Evolutionary conservation across 2,888 invertebrate genomes (phyloP).

Genomic region (Bombylius major): DNA sequence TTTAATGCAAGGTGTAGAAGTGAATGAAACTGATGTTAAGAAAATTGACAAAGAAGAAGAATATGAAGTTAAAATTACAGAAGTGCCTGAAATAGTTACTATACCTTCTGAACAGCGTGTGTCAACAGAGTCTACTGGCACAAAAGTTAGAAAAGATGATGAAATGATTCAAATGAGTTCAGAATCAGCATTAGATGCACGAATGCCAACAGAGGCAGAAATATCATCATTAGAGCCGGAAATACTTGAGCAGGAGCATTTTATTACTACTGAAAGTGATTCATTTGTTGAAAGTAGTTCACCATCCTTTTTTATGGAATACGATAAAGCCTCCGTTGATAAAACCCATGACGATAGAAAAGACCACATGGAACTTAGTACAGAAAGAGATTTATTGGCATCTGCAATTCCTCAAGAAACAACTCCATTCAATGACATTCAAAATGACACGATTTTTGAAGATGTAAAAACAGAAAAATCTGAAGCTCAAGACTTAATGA

Average conservation of each 20-base stretch:
- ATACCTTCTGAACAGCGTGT: not conserved
- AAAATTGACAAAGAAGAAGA: not conserved
- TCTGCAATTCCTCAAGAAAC: too few species aligned
- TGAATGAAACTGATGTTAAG: not conserved
- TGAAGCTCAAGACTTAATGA: too few species aligned
- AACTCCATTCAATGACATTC: too few species aligned
- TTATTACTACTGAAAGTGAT: slow-evolving; percentile 1
- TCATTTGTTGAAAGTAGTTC: not conserved
- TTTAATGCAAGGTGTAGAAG: not conserved
- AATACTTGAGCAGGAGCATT: not conserved
- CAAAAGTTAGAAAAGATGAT: not conserved
- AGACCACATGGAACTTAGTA: too few species aligned
- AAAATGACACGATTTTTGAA: too few species aligned
- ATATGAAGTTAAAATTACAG: not conserved
- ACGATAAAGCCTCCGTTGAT: not conserved
- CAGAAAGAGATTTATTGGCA: too few species aligned
- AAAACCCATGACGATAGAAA: not conserved
- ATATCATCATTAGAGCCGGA: not conserved
- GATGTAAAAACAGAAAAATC: too few species aligned
- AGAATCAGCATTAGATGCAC: too few species aligned
- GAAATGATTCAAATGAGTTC: not conserved
- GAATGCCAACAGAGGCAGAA: too few species aligned
- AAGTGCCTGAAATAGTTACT: not conserved
- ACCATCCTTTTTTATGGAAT: not conserved
- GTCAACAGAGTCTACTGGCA: not conserved